Evolutionary conservation across 2,888 invertebrate genomes (phyloP).

Genomic region (Caenorhabditis zanzibari): DNA sequence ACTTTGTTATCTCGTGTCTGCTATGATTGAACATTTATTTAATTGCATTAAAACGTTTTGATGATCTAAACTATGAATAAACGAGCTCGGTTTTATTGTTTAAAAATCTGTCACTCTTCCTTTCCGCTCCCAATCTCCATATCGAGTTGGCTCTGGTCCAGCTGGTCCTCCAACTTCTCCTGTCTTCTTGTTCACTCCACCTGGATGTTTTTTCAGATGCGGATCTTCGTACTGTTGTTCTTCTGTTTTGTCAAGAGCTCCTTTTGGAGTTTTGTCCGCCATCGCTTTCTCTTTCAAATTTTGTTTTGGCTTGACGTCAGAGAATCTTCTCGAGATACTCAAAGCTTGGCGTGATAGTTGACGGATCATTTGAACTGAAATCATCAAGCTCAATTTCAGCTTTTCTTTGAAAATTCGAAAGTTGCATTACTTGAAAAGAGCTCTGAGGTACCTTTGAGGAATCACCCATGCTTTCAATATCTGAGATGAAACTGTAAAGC

Average conservation of each 20-base stretch:
- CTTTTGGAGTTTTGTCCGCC: constrained; percentile 75
- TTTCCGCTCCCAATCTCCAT: constrained; percentile 99
- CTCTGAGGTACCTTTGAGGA: background rate
- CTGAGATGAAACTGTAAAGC: background rate
- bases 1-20: background rate
- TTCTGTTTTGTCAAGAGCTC: constrained; percentile 67
- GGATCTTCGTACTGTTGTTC: constrained; percentile 90
- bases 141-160: constrained; percentile 99
- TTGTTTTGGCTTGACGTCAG: constrained; percentile 35
- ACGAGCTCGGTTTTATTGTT: constrained; percentile 10
- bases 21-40: constrained; percentile 3
- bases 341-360: constrained; percentile 15
- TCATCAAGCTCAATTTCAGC: background rate
- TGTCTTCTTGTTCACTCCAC: constrained; percentile 92
- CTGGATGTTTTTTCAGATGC: constrained; percentile 91
- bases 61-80: constrained; percentile 52
- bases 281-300: constrained; percentile 70
- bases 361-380: constrained; percentile 41
- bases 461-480: background rate
- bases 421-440: background rate
- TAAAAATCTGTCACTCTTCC: constrained; percentile 96
- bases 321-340: constrained; percentile 40
- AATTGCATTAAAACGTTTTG: constrained; percentile 10
- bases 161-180: constrained; percentile 87
- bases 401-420: background rate